Evolutionary conservation across 2,888 invertebrate species (phyloP).

Genomic region (Slavum lentiscoides): DNA sequence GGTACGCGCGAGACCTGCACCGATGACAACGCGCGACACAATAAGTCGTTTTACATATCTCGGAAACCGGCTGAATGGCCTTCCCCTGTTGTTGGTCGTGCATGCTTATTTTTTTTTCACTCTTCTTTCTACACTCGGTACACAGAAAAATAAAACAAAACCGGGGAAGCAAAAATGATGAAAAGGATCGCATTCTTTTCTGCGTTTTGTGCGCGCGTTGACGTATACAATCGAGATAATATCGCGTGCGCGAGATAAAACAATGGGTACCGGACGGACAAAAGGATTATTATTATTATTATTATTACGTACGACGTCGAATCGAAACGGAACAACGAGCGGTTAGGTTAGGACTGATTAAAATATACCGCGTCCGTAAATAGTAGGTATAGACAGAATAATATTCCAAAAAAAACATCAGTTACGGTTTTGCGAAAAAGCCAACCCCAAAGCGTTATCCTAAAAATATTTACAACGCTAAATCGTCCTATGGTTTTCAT

Average conservation of each 20-base stretch:
- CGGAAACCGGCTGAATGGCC: conserved; percentile 51
- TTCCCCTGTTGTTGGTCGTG: conserved; percentile 48
- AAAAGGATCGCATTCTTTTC: conserved; percentile 48
- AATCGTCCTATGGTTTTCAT: too few relatives aligned
- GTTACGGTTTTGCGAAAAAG: neutral
- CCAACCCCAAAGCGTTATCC: too few relatives aligned
- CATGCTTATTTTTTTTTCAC: too few relatives aligned
- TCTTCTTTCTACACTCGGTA: conserved; percentile 19
- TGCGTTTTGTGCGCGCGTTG: conserved; percentile 31
- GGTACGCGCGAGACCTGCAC: neutral
- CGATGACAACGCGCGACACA: conserved; percentile 47
- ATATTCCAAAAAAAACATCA: conserved; percentile 22
- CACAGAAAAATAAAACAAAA: conserved; percentile 42
- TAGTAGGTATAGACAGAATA: neutral
- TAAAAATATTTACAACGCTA: too few relatives aligned
- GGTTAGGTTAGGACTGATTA: conserved; percentile 17
- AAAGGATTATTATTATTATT: neutral
- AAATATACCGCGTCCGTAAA: conserved; percentile 3
- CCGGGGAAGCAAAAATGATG: conserved; percentile 47
- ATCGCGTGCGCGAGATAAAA: conserved; percentile 35
- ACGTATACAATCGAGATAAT: conserved; percentile 40
- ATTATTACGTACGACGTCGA: neutral
- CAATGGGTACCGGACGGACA: conserved; percentile 41
- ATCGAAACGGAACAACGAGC: conserved; percentile 27
- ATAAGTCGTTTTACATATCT: conserved; percentile 52